Evolutionary conservation across 2,888 invertebrate species (phyloP), one percentile per base, ranked within the genome.

Genomic region (Lissonota sp.): DNA sequence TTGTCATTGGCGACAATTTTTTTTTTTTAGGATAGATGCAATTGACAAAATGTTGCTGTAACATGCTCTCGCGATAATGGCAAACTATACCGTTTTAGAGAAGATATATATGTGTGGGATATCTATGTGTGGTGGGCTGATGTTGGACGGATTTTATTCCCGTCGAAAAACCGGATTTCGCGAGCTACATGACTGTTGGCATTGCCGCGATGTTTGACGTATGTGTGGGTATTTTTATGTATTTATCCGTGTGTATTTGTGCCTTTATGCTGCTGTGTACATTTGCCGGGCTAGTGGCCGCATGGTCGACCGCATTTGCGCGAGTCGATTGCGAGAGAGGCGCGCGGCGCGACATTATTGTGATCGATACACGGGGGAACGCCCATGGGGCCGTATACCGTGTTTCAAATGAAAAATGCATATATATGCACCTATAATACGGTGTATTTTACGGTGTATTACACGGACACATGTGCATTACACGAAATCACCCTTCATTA

Each of bases 281-380:
- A 66, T 71, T 71, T 77, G 49, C 77, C 60, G 57, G 73, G 67
- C 55, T 73, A 14, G 72, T 82, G 84, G 84, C 87, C 86, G 88
- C 88, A 87, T 86, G 87, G 86, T 85, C 89, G 88, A 87, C 90
- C 89, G 90, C 90, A 90, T 89, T 90, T 90, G 90, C 90, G 89
- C 90, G 90, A 89, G 90, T 89, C 89, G 89, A 90, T 89, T 89
- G 89, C 88, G 81, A 75, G 74, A 75, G 74, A 75, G 74, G 77
- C 81, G 81, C 86, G 86, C 84, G 86, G 86, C 84, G 86, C 86
- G 87, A 87, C 87, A 87, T 88, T 86, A 86, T 86, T 87, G 87
- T 87, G 88, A 87, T 88, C 88, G 88, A 87, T 88, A 87, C 87
- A 74, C 81, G 77, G 74, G 83, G 84, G 84, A 87, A 85, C 87